Evolutionary conservation across 2,797 vertebrate genomes (phyloP).

Genomic region (Balearica regulorum): DNA sequence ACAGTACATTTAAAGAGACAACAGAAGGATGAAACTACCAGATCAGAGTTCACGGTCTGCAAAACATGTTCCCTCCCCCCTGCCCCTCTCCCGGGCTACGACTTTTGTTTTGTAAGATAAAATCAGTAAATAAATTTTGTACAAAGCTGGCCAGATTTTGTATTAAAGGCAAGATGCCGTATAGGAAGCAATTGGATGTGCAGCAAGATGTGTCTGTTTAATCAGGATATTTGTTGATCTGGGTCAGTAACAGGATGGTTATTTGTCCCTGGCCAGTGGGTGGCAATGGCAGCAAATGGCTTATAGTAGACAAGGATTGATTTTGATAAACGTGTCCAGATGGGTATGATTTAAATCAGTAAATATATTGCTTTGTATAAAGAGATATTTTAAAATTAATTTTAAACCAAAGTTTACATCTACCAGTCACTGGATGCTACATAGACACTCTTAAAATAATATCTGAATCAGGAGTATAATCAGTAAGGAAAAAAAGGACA

Average conservation of each 20-base stretch:
- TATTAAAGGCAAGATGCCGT: slow-evolving; percentile 11
- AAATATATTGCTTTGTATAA: slow-evolving; percentile 27
- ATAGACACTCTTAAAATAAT: background rate
- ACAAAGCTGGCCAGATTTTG: slow-evolving; percentile 21
- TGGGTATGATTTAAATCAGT: slow-evolving; percentile 58
- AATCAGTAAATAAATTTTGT: slow-evolving; percentile 10
- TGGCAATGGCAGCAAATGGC: slow-evolving; percentile 67
- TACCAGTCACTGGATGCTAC: background rate
- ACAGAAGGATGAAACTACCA: background rate
- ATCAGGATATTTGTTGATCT: slow-evolving; percentile 62
- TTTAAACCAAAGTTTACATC: slow-evolving; percentile 10
- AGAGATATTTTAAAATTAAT: slow-evolving; percentile 23
- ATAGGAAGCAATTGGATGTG: slow-evolving; percentile 1
- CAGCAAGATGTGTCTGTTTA: slow-evolving; percentile 46
- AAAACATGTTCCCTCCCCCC: background rate
- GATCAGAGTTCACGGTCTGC: background rate
- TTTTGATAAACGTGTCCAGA: slow-evolving; percentile 69
- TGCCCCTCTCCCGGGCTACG: background rate
- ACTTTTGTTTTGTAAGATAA: slow-evolving; percentile 27
- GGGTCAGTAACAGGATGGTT: slow-evolving; percentile 56
- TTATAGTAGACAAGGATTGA: slow-evolving; percentile 38
- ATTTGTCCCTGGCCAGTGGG: slow-evolving; percentile 57
- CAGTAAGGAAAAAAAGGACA: background rate
- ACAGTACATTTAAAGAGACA: background rate
- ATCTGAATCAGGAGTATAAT: background rate